Evolutionary conservation across 1,140 invertebrate genomes (phyloP).

Genomic region (Melitaea cinxia): DNA sequence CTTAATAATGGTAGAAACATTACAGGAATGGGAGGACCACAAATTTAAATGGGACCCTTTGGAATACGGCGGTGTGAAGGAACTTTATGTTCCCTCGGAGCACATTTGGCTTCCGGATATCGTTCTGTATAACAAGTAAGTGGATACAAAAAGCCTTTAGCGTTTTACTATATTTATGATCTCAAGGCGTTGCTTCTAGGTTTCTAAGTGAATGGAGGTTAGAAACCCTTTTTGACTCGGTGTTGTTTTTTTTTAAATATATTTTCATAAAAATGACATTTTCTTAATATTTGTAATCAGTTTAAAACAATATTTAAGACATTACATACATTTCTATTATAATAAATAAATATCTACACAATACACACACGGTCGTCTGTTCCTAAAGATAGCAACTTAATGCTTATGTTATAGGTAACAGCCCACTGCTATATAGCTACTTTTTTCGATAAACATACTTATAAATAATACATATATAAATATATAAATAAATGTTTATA

Average conservation of each 20-base stretch:
- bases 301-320: background rate
- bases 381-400: too few relatives aligned
- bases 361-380: too few relatives aligned
- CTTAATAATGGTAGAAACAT: conserved; percentile 26
- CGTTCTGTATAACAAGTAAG: conserved; percentile 98
- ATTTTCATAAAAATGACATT: background rate
- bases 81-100: conserved; percentile 95
- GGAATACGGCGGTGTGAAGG: conserved; percentile 97
- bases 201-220: conserved; percentile 13
- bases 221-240: conserved; percentile 6
- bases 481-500: too few relatives aligned
- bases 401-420: too few relatives aligned
- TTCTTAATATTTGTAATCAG: background rate
- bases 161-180: conserved; percentile 35
- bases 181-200: conserved; percentile 20
- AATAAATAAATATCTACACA: too few relatives aligned
- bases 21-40: conserved; percentile 97
- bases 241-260: background rate
- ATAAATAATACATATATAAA: too few relatives aligned
- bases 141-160: conserved; percentile 48
- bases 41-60: conserved; percentile 97
- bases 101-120: conserved; percentile 98
- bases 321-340: too few relatives aligned
- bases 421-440: too few relatives aligned
- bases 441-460: too few relatives aligned